These are phyloP conservation scores for Panzeria rudis DNA, from an alignment of 2,888 invertebrate species.

Conservation along the genomic window DNA sequence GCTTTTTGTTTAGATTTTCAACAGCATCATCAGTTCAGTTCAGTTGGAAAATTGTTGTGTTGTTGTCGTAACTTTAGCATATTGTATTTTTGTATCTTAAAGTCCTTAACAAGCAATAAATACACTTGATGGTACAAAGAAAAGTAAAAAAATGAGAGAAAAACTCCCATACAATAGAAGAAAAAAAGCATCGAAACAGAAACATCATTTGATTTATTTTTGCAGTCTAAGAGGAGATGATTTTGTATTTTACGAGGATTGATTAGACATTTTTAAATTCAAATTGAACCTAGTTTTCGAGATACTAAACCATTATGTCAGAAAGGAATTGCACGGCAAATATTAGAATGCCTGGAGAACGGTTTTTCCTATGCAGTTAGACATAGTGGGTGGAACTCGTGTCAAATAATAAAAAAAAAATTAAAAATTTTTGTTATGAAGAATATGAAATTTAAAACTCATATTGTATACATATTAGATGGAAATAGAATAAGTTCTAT, in stretches of 20 bases:
- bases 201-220: slow-evolving; percentile 58
- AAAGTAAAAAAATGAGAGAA: slow-evolving; percentile 30
- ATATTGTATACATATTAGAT: too few species aligned
- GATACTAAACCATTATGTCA: too few species aligned
- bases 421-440: too few species aligned
- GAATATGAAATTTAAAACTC: too few species aligned
- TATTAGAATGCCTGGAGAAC: too few species aligned
- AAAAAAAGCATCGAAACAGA: slow-evolving; percentile 43
- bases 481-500: too few species aligned
- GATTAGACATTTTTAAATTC: neutral
- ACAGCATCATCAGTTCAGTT: slow-evolving; percentile 64
- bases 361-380: too few species aligned
- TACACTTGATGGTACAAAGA: slow-evolving; percentile 68
- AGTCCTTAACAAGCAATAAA: slow-evolving; percentile 73
- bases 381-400: too few species aligned
- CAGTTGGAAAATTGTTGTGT: slow-evolving; percentile 70
- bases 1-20: slow-evolving; percentile 52
- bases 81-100: slow-evolving; percentile 69
- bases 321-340: too few species aligned
- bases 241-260: slow-evolving; percentile 34
- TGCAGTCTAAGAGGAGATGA: slow-evolving; percentile 3
- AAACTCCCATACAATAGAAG: slow-evolving; percentile 9
- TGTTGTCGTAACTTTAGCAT: slow-evolving; percentile 70
- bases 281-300: too few species aligned
- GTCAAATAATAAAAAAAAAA: too few species aligned